These are phyloP conservation scores for Synodontis membranacea DNA, from an alignment of 2,113 vertebrate species.

Conservation along the genomic window DNA sequence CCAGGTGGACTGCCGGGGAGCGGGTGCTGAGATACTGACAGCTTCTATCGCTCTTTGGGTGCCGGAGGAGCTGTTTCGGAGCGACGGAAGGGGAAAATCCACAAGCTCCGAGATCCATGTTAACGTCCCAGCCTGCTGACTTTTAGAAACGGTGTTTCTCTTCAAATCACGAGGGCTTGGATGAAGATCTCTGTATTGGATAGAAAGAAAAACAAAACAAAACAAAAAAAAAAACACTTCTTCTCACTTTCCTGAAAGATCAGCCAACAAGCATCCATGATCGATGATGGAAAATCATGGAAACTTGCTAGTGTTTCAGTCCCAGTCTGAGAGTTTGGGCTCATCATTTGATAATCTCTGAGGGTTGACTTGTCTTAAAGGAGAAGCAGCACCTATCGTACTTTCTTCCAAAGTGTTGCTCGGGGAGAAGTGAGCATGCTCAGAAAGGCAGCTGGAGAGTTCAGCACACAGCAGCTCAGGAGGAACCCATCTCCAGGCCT, in stretches of 20 bases:
- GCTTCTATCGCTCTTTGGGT: neutral
- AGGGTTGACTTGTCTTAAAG: neutral
- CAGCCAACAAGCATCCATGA: neutral
- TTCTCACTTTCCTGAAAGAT: neutral
- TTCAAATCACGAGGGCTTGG: neutral
- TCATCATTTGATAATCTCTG: neutral
- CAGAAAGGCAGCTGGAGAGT: constrained; percentile 37
- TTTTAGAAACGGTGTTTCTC: neutral
- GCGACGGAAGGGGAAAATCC: neutral
- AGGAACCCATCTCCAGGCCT: constrained; percentile 47
- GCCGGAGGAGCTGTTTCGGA: neutral
- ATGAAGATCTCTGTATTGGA: neutral
- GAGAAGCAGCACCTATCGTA: constrained; percentile 1
- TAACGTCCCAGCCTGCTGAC: constrained; percentile 16
- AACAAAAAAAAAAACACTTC: too few relatives aligned
- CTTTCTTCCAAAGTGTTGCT: constrained; percentile 15
- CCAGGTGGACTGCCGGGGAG: neutral
- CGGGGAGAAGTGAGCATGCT: neutral
- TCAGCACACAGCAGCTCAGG: constrained; percentile 43
- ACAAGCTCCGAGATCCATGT: neutral
- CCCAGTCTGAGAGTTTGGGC: neutral
- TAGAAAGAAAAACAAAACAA: too few relatives aligned
- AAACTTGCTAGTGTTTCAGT: neutral
- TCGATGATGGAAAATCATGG: neutral
- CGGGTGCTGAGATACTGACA: neutral